These are phyloP conservation scores for Cephus pulcher DNA, from an alignment of 2,888 invertebrate species.

Conservation along the genomic window DNA sequence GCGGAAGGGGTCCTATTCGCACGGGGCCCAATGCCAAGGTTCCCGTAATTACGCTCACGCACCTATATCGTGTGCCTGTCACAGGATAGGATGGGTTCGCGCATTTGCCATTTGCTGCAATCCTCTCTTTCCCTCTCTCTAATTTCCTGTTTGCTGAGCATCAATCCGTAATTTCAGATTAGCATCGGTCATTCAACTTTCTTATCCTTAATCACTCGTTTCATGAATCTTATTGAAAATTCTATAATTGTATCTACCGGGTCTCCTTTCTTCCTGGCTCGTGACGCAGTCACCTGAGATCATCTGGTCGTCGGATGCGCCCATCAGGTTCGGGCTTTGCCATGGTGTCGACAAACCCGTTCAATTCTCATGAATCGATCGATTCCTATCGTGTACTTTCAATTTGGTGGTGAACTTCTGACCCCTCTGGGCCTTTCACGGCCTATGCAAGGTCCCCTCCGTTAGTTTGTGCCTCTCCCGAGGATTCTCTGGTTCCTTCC, in stretches of 20 bases:
- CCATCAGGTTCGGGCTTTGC: not conserved
- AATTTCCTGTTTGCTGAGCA: too few species aligned
- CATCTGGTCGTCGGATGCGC: not conserved
- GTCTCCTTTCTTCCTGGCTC: not conserved
- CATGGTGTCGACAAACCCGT: not conserved
- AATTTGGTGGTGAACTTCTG: not conserved
- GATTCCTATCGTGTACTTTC: not conserved
- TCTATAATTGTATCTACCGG: not conserved
- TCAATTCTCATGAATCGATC: not conserved
- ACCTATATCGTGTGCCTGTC: not conserved
- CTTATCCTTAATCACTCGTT: too few species aligned
- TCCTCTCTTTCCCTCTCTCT: not conserved
- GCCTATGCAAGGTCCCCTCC: not conserved
- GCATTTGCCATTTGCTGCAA: not conserved
- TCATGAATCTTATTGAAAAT: not conserved
- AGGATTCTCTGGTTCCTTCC: not conserved
- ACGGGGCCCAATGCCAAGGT: constrained; percentile 36
- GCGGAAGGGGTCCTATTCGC: not conserved
- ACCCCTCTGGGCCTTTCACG: not conserved
- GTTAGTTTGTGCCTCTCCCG: not conserved
- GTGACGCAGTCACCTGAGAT: not conserved
- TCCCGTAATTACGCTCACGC: constrained; percentile 33
- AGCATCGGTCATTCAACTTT: too few species aligned
- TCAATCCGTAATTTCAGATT: too few species aligned
- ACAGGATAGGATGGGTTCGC: not conserved